Evolutionary conservation across 2,797 vertebrate genomes (phyloP), one percentile per base, ranked within the genome.

Genomic region (Knipowitschia caucasica): DNA sequence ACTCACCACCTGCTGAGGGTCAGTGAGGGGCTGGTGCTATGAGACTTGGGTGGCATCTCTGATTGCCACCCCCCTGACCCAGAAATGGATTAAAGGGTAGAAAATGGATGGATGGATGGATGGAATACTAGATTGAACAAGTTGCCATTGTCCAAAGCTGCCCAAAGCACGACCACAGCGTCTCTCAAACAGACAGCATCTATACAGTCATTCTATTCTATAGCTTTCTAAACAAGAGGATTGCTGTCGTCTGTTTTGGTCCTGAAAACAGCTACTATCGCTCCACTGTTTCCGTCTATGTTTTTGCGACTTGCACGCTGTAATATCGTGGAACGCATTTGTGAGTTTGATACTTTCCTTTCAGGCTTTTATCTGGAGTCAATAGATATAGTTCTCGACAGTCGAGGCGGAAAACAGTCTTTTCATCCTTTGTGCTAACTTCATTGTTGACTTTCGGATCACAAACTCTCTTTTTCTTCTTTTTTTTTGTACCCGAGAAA

Each of bases 401-500:
- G 56, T 33, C 39, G 17, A 56, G 25, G 54, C 14, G 1, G 34
- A 14, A 65, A 59, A 21, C 23, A 12, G 6, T 20, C 18, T 56
- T 73, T 59, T 53, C 31, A 56, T 60, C 25, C 31, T 57, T 54
- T 53, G 35, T 20, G 51, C 55, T 50, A 50, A 57, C 39, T 69
- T 65, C 40, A 47, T 61, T 71, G 75, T 78, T 70, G 67, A 75
- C 52, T 64, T 25, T 56, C 50, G 70, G 62, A 81, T 83, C 76
- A 75, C 35, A 64, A 54, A 59, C 46, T 64, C 47, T 39, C 20
- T 40, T 30, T 7, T 23, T 40, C 34, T 30, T 51, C 50, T 30
- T 43, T 63, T 67, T 54, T 33, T 46, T 7, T 30, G 39, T 52
- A 26, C 35, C 25, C 42, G 26, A 56, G 54, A 40, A 51, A 42